A percentile compares a stretch with the other conserved stretches of the same genome.
Conservation (phyloP, 2,797 vertebrate species). For the Bucorvus abyssinicus region DNA sequence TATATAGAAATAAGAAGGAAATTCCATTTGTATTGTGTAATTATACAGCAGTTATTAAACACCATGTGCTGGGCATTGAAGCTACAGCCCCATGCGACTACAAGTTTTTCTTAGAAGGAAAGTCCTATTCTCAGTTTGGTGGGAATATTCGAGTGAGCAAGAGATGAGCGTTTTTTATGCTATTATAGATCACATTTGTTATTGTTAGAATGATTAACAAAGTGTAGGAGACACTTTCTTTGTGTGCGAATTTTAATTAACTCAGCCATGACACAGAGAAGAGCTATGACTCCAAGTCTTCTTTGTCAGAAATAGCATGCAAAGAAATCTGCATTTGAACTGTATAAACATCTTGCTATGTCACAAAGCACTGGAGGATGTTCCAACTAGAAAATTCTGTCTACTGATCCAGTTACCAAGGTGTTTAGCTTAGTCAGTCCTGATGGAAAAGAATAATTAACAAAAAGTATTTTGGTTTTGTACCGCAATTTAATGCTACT, state of each 20-base stretch:
- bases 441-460: background rate
- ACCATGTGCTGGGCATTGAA: background rate
- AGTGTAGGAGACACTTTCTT: background rate
- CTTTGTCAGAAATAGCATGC: background rate
- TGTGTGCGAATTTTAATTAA: background rate
- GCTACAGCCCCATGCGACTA: background rate
- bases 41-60: background rate
- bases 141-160: background rate
- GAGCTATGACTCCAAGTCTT: background rate
- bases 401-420: background rate
- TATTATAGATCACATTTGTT: background rate
- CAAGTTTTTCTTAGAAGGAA: background rate
- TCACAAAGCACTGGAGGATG: background rate
- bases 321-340: background rate
- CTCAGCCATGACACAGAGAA: background rate
- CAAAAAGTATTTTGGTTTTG: background rate
- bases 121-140: background rate
- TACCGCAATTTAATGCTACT: background rate
- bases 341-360: background rate
- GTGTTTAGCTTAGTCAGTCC: background rate
- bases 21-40: background rate
- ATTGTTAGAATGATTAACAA: background rate
- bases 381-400: background rate
- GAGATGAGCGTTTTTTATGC: background rate
- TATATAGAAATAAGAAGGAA: background rate